Evolutionary conservation across 2,797 vertebrate genomes (phyloP), one percentile per base, ranked within the genome.

Genomic region (Valencia hispanica): DNA sequence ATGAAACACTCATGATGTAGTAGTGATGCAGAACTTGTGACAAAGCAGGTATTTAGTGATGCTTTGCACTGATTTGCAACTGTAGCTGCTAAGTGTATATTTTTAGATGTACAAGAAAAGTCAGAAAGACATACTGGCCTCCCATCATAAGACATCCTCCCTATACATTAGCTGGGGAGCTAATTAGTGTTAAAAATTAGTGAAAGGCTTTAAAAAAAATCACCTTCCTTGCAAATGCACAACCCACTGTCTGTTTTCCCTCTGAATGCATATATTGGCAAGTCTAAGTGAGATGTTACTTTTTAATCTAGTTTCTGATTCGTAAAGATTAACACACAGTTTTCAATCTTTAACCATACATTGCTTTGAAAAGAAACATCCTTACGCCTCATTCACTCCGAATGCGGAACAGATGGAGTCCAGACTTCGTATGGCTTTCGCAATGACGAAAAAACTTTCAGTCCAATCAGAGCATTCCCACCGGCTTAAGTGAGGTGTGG

Each of bases 21-120:
- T 89, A 88, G 77, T 61, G 77, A 79, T 57, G 77, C 57, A 73
- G 76, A 87, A 85, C 73, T 83, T 87, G 80, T 87, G 73, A 81
- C 72, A 79, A 80, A 84, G 79, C 80, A 87, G 76, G 82, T 83
- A 81, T 82, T 79, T 81, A 81, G 4, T 86, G 66, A 79, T 57
- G 77, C 76, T 70, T 80, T 76, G 14, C 70, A 81, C 75, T 82
- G 3, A 63, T 87, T 86, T 72, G 69, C 80, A 70, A 81, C 75
- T 82, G 73, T 74, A 71, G 79, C 73, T 87, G 63, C 76, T 61
- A 70, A 80, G 75, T 84, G 80, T 71, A 84, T 81, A 72, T 84
- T 84, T 79, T 78, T 71, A 75, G 75, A 80, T 84, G 57, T 83
- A 51, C n/a, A 66, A 72, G 70, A 86, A 72, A 69, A 79, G 80